phyloP scores from a whole-genome alignment of 2,888 invertebrate genomes.

The Caenorhabditis plicata region DNA sequence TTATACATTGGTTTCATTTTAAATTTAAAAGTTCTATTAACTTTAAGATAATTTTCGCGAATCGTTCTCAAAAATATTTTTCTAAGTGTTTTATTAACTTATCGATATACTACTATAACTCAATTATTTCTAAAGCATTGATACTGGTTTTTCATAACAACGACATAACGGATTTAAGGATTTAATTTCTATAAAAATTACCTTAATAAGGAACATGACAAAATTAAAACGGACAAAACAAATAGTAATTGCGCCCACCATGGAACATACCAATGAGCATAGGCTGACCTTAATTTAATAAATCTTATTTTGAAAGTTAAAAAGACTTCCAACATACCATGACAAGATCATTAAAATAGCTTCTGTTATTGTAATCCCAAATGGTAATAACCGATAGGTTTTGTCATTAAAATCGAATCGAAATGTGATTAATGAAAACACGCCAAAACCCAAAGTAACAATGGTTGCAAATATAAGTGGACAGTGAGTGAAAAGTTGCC shows the following conservation, averaged over 20 bases:
- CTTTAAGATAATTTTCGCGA: background rate
- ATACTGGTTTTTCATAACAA: no score
- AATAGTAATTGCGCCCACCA: constrained; percentile 53
- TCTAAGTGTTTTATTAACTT: background rate
- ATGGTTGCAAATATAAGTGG: constrained; percentile 22
- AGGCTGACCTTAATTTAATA: constrained; percentile 32
- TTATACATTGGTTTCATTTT: no score
- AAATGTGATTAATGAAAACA: constrained; percentile 16
- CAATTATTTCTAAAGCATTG: no score
- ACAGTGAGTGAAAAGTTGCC: constrained; percentile 17
- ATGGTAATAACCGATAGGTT: constrained; percentile 25
- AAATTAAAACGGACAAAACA: constrained; percentile 28
- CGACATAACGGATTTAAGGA: no score
- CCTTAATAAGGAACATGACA: constrained; percentile 27
- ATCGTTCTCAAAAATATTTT: no score
- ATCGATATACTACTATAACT: no score
- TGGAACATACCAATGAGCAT: constrained; percentile 47
- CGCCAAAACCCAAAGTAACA: constrained; percentile 12
- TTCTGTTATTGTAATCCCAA: constrained; percentile 42
- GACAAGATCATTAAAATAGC: constrained; percentile 23
- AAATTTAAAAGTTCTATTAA: background rate
- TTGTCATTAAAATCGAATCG: constrained; percentile 33
- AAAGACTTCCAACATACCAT: constrained; percentile 16
- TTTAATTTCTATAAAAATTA: no score
- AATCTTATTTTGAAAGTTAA: background rate